A percentile compares a stretch with the other conserved stretches of the same genome.
phyloP scores from a whole-genome alignment of 92 coral and sea anemone species.

The Phenganax subtilis region DNA sequence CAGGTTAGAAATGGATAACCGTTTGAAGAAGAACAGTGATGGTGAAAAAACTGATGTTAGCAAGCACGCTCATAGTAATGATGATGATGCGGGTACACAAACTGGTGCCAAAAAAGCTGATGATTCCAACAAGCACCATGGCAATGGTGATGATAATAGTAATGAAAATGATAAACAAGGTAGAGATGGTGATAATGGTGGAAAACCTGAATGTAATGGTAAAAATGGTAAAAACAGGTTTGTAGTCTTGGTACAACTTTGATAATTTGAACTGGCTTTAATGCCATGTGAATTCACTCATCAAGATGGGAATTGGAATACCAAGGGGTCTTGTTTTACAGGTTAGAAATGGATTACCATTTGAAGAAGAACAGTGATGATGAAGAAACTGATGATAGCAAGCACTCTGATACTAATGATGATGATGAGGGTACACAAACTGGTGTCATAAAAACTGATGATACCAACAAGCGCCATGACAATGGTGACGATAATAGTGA shows the following conservation, averaged over 20 bases:
- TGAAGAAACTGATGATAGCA: slow-evolving; percentile 8
- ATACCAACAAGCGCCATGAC: slow-evolving; percentile 4
- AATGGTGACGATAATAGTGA: neutral
- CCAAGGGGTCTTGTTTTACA: neutral
- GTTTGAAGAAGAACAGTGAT: neutral
- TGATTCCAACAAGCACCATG: slow-evolving; percentile 11
- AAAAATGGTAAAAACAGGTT: neutral
- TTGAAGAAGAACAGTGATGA: neutral
- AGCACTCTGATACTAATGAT: neutral
- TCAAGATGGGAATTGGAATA: too few species aligned
- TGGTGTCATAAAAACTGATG: neutral
- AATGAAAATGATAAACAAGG: slow-evolving; percentile 1
- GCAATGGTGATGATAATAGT: neutral
- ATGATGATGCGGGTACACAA: neutral
- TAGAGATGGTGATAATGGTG: neutral
- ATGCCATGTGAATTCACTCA: too few species aligned
- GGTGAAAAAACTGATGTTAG: slow-evolving; percentile 14
- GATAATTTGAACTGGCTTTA: too few species aligned
- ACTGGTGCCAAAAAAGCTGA: neutral
- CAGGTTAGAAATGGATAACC: neutral
- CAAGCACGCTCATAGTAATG: neutral
- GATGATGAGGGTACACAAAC: neutral
- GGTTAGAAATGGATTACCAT: neutral
- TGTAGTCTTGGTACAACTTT: neutral
- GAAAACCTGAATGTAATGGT: neutral